phyloP scores from a whole-genome alignment of 2,888 invertebrate species.

The Ophraella communa region DNA sequence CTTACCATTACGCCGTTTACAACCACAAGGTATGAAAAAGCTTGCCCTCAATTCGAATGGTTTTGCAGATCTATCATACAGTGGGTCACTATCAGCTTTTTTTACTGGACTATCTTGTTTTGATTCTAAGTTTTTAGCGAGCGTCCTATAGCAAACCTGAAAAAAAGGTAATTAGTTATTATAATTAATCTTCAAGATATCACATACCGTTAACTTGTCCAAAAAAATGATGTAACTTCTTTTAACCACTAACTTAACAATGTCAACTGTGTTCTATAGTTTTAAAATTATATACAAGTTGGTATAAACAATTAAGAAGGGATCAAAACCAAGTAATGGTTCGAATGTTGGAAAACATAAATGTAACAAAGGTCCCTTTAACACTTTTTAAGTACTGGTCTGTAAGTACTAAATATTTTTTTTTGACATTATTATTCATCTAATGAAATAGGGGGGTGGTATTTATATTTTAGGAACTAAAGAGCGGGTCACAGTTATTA shows the following conservation, averaged over 20 bases:
- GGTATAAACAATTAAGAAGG: no score
- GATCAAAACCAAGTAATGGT: no score
- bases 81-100: not conserved
- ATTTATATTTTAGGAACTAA: no score
- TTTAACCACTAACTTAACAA: not conserved
- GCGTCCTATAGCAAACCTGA: conserved; percentile 47
- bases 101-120: conserved; percentile 13
- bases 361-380: no score
- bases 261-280: not conserved
- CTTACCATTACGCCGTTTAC: conserved; percentile 9
- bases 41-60: conserved; percentile 1
- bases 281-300: no score
- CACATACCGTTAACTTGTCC: not conserved
- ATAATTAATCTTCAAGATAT: not conserved
- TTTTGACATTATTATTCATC: no score
- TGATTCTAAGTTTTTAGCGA: not conserved
- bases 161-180: not conserved
- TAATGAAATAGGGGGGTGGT: no score
- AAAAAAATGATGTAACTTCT: not conserved
- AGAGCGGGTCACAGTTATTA: no score
- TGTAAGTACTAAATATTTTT: no score
- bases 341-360: no score
- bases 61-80: not conserved
- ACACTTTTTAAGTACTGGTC: no score
- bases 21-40: not conserved